A percentile compares a stretch with the other conserved stretches of the same genome.
phyloP scores from a whole-genome alignment of 2,113 vertebrate genomes.

The Neodon shergylaensis region DNA sequence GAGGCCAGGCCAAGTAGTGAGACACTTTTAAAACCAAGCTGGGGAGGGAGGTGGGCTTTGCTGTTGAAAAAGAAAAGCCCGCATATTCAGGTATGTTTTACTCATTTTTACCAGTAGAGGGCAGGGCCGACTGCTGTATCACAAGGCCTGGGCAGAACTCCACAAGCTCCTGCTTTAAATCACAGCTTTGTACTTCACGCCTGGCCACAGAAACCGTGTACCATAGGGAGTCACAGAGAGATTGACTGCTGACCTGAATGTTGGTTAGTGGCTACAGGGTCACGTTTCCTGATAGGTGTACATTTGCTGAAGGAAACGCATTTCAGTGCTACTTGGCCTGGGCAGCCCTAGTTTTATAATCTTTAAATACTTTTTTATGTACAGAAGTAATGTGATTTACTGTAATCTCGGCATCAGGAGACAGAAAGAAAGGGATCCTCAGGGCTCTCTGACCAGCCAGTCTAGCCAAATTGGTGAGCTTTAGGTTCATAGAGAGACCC shows the following conservation, averaged over 20 bases:
- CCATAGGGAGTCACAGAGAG: background rate
- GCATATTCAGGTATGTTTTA: background rate
- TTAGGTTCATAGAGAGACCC: no score
- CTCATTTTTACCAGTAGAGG: conserved; percentile 67
- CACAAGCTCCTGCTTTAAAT: conserved; percentile 58
- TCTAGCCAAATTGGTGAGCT: no score
- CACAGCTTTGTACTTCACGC: conserved; percentile 14
- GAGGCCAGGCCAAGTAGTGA: no score
- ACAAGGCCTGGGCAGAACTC: background rate
- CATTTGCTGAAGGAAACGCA: background rate
- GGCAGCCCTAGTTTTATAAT: conserved; percentile 21
- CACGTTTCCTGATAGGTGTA: background rate
- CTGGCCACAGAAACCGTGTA: conserved; percentile 5
- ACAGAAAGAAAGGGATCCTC: no score
- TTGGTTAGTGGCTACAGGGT: background rate
- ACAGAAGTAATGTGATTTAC: background rate
- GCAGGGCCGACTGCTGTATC: conserved; percentile 59
- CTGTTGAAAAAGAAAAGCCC: background rate
- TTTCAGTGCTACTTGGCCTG: background rate
- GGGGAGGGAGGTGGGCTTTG: background rate
- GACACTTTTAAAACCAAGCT: background rate
- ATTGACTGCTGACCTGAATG: conserved; percentile 27
- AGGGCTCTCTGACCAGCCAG: no score
- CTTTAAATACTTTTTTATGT: conserved; percentile 29
- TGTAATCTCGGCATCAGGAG: no score